Percentiles rank a stretch among this genome's conserved stretches.
Conservation (phyloP, 2,797 vertebrate genomes). For the Mormyrops boulengeri region DNA sequence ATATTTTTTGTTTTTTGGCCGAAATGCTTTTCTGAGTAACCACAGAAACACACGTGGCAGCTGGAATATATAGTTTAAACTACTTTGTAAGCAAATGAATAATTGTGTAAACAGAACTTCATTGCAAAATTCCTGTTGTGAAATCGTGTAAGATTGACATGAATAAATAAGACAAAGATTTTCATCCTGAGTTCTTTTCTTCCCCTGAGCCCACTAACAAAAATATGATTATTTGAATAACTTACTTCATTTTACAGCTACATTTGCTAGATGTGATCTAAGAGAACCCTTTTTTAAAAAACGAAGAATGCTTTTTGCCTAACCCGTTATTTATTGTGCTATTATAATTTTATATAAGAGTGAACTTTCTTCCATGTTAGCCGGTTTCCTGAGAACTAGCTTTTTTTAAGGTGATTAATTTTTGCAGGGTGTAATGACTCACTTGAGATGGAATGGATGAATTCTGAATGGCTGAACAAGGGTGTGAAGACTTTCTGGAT, state of each 20-base stretch:
- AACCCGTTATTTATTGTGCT: background rate
- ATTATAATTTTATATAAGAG: background rate
- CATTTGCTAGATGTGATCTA: background rate
- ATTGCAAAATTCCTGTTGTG: constrained; percentile 1
- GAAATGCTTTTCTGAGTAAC: background rate
- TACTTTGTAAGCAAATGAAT: constrained; percentile 1
- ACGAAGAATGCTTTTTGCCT: background rate
- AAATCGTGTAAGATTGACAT: background rate
- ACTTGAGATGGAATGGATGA: constrained; percentile 3
- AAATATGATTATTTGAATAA: background rate
- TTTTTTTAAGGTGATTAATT: constrained; percentile 7
- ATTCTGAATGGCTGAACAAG: background rate
- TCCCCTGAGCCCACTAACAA: background rate
- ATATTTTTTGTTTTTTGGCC: background rate
- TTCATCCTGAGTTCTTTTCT: background rate
- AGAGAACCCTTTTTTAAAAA: background rate
- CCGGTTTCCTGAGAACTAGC: background rate
- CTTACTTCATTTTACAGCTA: background rate
- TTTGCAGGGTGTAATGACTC: background rate
- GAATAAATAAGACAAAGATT: background rate
- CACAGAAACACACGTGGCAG: background rate
- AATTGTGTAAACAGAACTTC: background rate
- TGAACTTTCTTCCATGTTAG: background rate
- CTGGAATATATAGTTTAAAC: background rate
- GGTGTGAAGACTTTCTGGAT: background rate